Evolutionary conservation across 2,797 vertebrate genomes (phyloP).

Genomic region (Hipposideros larvatus): DNA sequence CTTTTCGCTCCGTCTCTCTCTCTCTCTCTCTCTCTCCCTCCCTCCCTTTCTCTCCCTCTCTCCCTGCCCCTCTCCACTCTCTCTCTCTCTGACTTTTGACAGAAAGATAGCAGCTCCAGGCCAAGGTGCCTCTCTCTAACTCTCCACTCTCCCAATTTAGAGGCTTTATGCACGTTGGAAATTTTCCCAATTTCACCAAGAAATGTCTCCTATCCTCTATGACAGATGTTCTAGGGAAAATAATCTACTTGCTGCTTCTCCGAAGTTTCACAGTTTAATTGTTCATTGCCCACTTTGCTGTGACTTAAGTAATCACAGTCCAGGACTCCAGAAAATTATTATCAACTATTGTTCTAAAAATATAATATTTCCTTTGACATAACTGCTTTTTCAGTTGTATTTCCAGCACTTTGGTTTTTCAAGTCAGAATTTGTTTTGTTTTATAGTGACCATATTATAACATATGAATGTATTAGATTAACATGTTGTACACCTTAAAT

Average conservation of each 20-base stretch:
- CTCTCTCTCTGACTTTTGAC: neutral
- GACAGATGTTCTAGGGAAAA: neutral
- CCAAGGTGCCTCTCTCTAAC: neutral
- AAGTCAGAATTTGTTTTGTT: constrained; percentile 14
- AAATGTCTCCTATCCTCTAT: neutral
- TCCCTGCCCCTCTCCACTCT: neutral
- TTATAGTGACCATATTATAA: neutral
- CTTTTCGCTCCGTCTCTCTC: neutral
- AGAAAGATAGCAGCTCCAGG: neutral
- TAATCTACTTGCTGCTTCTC: neutral
- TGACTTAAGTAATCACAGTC: neutral
- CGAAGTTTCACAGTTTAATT: constrained; percentile 27
- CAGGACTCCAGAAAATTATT: constrained; percentile 1
- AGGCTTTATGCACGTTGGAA: neutral
- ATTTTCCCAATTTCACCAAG: neutral
- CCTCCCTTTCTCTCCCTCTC: neutral
- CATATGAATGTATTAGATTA: neutral
- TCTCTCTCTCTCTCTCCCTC: no score
- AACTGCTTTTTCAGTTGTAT: neutral
- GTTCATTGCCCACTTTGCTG: neutral
- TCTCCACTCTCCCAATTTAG: neutral
- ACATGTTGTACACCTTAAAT: neutral
- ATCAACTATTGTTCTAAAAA: constrained; percentile 9
- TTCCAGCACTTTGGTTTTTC: neutral
- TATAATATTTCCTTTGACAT: neutral